A percentile compares a stretch with the other conserved stretches of the same genome.
Evolutionary conservation across 2,797 vertebrate genomes (phyloP).

Genomic region (Brachymystax lenok): DNA sequence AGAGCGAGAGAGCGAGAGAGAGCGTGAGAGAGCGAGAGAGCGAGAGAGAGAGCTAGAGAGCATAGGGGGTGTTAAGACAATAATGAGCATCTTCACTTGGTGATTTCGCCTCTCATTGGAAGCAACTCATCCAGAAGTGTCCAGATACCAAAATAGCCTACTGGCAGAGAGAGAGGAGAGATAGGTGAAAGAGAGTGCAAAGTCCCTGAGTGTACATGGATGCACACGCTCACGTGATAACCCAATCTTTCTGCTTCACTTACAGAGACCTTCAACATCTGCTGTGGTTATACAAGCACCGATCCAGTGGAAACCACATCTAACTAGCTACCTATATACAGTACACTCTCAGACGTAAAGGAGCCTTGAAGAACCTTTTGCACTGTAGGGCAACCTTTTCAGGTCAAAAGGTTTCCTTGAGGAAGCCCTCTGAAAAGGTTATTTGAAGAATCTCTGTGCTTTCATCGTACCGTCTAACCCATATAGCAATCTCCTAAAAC

Average conservation of each 20-base stretch:
- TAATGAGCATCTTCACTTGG: not conserved
- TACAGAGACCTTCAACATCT: not conserved
- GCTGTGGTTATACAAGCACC: not conserved
- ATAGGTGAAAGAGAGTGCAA: slow-evolving; percentile 25
- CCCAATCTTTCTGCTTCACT: not conserved
- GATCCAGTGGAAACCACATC: not conserved
- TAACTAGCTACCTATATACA: not conserved
- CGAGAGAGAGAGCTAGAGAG: not conserved
- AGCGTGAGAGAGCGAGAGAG: too few species aligned
- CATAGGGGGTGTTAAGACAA: not conserved
- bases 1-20: not conserved
- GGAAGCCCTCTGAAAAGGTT: too few species aligned
- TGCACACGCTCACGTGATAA: not conserved
- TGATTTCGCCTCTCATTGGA: not conserved
- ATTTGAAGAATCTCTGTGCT: too few species aligned
- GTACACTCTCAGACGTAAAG: not conserved
- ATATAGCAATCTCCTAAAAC: too few species aligned
- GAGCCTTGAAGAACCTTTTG: too few species aligned
- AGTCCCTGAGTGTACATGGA: not conserved
- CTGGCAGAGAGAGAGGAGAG: slow-evolving; percentile 2
- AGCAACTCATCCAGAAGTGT: slow-evolving; percentile 4
- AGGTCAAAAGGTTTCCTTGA: too few species aligned
- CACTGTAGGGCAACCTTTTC: too few species aligned
- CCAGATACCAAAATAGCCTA: slow-evolving; percentile 24
- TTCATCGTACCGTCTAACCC: too few species aligned